Evolutionary conservation across 2,888 invertebrate genomes (phyloP), one percentile per base, ranked within the genome.

Genomic region (Isoperla grammatica): DNA sequence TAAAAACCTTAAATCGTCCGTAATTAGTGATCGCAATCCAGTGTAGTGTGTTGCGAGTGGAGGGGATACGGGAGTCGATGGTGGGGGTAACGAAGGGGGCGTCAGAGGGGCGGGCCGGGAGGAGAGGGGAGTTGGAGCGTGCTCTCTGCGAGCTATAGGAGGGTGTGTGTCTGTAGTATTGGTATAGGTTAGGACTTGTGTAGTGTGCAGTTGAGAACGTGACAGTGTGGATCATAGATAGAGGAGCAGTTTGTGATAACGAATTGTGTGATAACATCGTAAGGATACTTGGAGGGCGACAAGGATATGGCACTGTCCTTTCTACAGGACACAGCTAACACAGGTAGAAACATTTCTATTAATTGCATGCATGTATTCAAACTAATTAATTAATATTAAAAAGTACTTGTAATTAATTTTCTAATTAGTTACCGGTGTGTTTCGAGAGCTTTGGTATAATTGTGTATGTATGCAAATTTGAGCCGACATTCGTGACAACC

Each of bases 181-280:
- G 82, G 81, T 81, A 81, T 81, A 82, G 82, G 82, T 82, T 81
- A 78, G 73, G 60, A 55, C 39, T 56, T 12, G 39, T 22, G 55
- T 56, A 29, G 43, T 40, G 43, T 15, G 49, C 46, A 48, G 13
- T 35, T 12, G 42, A 49, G 40, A 39, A 19, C 40, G 29, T 37
- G 35, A 12, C 40, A 20, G 57, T 49, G 39, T 29, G 12, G n/a
- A 22, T 29, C 40, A 11, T 23, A 35, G 15, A n/a, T 17, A 35
- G 46, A 35, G 15, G 56, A 43, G 56, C 46, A 23, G 20, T 39
- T 43, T 23, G 23, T 40, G 35, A 39, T 40, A 50, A 23, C 35
- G 2, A 2, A 22, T 29, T 42, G 42, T 19, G 40, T 17, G 55
- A 42, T 42, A 37, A 12, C n/a, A 20, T 39, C 35, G 12, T 17